Conservation (phyloP, 2,888 invertebrate species). For the Timema podura region DNA sequence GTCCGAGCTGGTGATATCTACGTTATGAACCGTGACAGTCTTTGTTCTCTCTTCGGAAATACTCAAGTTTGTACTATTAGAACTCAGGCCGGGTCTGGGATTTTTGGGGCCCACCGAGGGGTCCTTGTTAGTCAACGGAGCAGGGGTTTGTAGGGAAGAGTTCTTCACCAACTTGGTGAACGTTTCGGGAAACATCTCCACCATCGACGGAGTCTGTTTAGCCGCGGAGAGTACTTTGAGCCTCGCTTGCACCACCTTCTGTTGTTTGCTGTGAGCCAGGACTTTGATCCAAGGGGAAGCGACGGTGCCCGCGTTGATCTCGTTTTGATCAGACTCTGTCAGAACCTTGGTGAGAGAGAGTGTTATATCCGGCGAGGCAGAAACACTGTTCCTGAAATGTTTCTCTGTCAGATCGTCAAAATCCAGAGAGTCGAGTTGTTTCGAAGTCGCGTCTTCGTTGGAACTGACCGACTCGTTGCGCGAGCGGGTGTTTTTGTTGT, state of each 20-base stretch:
- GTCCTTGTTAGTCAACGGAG: slow-evolving; percentile 40
- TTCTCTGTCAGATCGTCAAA: slow-evolving; percentile 42
- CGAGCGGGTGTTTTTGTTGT: slow-evolving; percentile 20
- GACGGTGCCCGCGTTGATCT: slow-evolving; percentile 31
- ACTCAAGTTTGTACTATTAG: no score
- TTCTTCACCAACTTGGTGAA: slow-evolving; percentile 40
- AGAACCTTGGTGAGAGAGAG: slow-evolving; percentile 49
- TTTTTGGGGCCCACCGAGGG: no score
- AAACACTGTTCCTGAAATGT: slow-evolving; percentile 35
- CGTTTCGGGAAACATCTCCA: slow-evolving; percentile 44
- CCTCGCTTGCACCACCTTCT: slow-evolving; percentile 50
- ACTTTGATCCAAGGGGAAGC: slow-evolving; percentile 51
- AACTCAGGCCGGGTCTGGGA: no score
- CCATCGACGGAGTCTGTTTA: slow-evolving; percentile 44
- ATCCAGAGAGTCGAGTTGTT: slow-evolving; percentile 34
- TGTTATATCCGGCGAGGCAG: slow-evolving; percentile 38
- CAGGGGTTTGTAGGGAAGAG: not conserved
- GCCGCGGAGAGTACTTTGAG: slow-evolving; percentile 48
- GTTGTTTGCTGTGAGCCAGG: slow-evolving; percentile 46
- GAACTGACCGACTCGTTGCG: slow-evolving; percentile 30
- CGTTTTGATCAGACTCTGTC: not conserved
- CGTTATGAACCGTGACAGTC: no score
- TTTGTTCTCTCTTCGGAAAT: no score
- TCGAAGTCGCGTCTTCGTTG: slow-evolving; percentile 30
- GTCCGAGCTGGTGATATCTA: no score